Percentiles rank a stretch among this genome's conserved stretches.
Evolutionary conservation across 1,140 invertebrate genomes (phyloP).

Genomic region (Panulirus ornatus): DNA sequence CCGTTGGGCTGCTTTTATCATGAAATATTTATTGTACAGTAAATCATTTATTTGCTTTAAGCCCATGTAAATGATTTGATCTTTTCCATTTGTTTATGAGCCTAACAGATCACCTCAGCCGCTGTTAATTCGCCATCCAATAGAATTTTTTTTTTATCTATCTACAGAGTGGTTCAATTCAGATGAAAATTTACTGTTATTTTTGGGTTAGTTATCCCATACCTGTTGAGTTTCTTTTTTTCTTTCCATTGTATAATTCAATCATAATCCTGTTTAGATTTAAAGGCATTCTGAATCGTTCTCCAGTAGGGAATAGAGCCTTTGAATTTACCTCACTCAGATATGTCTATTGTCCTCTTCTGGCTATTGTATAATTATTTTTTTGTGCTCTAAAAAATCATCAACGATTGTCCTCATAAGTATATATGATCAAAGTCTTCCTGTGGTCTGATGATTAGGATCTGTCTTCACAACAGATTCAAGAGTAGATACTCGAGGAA

Average conservation of each 20-base stretch:
- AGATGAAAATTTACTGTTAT: constrained; percentile 1
- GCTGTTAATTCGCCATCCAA: constrained; percentile 28
- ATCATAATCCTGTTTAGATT: constrained; percentile 36
- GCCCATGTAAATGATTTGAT: not conserved
- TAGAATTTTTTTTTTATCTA: constrained; percentile 3
- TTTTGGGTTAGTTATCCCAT: constrained; percentile 48
- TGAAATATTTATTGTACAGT: constrained; percentile 41
- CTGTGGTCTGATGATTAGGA: not conserved
- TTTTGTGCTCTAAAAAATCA: not conserved
- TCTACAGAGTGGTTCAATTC: constrained; percentile 27
- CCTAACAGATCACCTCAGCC: constrained; percentile 1
- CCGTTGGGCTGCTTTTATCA: not conserved
- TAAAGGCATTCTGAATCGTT: not conserved
- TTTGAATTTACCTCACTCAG: not conserved
- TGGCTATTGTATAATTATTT: constrained; percentile 28
- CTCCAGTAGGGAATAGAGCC: not conserved
- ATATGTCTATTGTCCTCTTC: constrained; percentile 17
- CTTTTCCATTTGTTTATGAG: constrained; percentile 35
- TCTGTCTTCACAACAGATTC: not conserved
- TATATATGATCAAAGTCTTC: not conserved
- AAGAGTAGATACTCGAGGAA: constrained; percentile 16
- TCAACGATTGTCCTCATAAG: constrained; percentile 25
- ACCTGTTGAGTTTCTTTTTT: constrained; percentile 42
- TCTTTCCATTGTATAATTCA: constrained; percentile 48
- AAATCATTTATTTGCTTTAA: constrained; percentile 18